A percentile compares a stretch with the other conserved stretches of the same genome.
phyloP scores from a whole-genome alignment of 2,113 vertebrate species.

The Circaetus gallicus region DNA sequence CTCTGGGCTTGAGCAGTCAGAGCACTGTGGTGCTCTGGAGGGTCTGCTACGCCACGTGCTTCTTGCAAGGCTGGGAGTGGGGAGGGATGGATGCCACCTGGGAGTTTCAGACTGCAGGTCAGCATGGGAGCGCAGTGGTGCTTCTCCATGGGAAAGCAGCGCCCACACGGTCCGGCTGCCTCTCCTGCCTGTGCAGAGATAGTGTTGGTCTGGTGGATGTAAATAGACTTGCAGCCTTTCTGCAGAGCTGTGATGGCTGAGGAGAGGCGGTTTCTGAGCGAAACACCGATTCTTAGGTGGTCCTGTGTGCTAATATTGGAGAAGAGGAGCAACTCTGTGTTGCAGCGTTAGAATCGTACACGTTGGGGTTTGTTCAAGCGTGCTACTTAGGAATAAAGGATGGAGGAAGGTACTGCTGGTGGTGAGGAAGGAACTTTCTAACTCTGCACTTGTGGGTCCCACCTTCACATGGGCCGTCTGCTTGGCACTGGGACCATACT shows the following conservation, averaged over 20 bases:
- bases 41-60: background rate
- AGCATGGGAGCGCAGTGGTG: background rate
- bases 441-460: background rate
- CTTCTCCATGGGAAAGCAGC: background rate
- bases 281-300: background rate
- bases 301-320: background rate
- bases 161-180: rapidly evolving
- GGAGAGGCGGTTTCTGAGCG: background rate
- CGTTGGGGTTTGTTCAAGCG: background rate
- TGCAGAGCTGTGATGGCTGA: background rate
- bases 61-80: background rate
- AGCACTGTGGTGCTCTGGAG: background rate
- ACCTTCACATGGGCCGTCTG: background rate
- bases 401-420: background rate
- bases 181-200: rapidly evolving
- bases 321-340: background rate
- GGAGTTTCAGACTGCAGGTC: background rate
- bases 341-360: rapidly evolving
- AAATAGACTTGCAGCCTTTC: background rate
- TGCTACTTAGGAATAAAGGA: background rate
- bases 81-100: background rate
- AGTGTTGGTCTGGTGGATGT: background rate
- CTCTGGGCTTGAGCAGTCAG: background rate
- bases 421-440: background rate
- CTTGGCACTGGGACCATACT: background rate